Percentiles rank a stretch among this genome's conserved stretches.
Evolutionary conservation across 92 coral and sea anemone species (phyloP).

Genomic region (Phenganax marumi): DNA sequence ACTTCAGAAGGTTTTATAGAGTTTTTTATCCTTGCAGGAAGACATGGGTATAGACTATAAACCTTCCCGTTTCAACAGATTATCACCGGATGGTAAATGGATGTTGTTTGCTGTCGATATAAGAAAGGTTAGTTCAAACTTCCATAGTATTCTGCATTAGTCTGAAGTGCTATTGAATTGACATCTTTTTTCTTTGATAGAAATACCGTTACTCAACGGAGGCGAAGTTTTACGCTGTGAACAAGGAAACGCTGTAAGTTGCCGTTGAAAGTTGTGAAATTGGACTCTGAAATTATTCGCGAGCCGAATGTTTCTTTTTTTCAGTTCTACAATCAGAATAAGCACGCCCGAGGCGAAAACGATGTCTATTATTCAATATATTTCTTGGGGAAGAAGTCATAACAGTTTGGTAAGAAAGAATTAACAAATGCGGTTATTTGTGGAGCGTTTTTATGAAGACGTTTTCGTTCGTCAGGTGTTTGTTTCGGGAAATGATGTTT

Average conservation of each 20-base stretch:
- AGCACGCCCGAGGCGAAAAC: neutral
- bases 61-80: slow-evolving; percentile 31
- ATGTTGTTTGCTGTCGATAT: slow-evolving; percentile 54
- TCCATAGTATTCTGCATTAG: neutral
- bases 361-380: slow-evolving; percentile 22
- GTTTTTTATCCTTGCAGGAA: slow-evolving; percentile 17
- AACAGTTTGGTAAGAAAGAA: slow-evolving; percentile 18
- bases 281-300: too few species aligned
- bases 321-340: neutral
- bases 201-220: slow-evolving; percentile 68
- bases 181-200: slow-evolving; percentile 34
- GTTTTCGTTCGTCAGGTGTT: slow-evolving; percentile 12
- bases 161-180: neutral
- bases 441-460: neutral
- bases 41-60: neutral
- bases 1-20: neutral
- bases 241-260: slow-evolving; percentile 54
- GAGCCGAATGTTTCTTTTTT: neutral
- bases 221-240: slow-evolving; percentile 60
- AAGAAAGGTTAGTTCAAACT: slow-evolving; percentile 46
- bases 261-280: neutral
- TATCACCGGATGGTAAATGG: slow-evolving; percentile 65
- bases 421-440: neutral
- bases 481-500: slow-evolving; percentile 65
- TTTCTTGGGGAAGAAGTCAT: slow-evolving; percentile 23